Base-by-base conservation (phyloP, 1,140 invertebrate genomes). In the Cecropterus lyciades region DNA sequence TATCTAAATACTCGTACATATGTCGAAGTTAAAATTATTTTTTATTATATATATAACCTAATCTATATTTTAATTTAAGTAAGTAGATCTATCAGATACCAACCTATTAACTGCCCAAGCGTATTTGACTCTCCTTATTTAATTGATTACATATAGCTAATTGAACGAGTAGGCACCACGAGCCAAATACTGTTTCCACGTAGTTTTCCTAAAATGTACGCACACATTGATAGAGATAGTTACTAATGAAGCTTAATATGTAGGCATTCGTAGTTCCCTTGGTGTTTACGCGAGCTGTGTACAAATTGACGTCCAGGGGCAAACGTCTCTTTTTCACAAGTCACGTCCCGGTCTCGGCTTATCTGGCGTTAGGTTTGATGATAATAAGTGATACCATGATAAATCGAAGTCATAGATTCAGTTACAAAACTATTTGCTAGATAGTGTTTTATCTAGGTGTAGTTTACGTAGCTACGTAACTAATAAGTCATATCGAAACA, bases 321-420 rank as follows among this genome's bases (percentile, higher is more conserved):
- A 60, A 81, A 89, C 80, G 70, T 77, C 76, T 86, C 88, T 91
- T 91, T 88, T 91, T 87, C 84, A 70, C 84, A 84, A 84, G 87
- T 90, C 89, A 90, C 87, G 86, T 89, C 72, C 72, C 73, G 57
- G 70, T 67, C 74, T 69, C 56, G 80, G 85, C 86, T 89, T 89
- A 91, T 91, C 85, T 83, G 72, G 85, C 78, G 79, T 88, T 84
- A 84, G 79, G 79, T 81, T 85, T 87, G 84, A 88, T 87, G 82
- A 85, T 89, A 86, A 89, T 91, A 91, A 86, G 83, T 84, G 82
- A 89, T 87, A 87, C 79, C 73, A 57, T 80, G 62, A 77, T 84
- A 82, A 80, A 85, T 85, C 65, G 33, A 69, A 57, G 69, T 11
- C 27, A n/a, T 45, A 10, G 69, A 74, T 46, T 45, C 9, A 65